Percentiles rank a stretch among this genome's conserved stretches.
Conservation (phyloP, 2,797 vertebrate species). For the Pempheris klunzingeri region DNA sequence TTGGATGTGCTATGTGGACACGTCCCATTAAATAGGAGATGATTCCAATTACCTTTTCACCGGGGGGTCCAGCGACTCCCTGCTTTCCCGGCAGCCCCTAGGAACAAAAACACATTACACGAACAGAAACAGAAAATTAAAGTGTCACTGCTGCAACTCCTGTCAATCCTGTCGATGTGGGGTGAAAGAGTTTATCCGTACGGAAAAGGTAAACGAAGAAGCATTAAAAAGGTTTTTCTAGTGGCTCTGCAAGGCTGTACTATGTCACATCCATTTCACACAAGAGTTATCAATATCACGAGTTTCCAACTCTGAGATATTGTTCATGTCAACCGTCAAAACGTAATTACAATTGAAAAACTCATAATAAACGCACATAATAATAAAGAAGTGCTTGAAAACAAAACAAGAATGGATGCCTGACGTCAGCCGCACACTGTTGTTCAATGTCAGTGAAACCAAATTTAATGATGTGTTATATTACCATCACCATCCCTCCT, state of each 20-base stretch:
- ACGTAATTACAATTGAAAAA: too few species aligned
- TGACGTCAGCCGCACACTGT: too few species aligned
- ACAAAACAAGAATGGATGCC: too few species aligned
- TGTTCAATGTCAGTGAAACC: too few species aligned
- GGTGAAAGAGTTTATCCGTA: not conserved
- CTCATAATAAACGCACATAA: too few species aligned
- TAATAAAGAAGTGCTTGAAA: not conserved
- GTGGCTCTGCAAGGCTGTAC: not conserved
- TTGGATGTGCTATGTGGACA: constrained; percentile 20
- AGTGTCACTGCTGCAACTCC: not conserved
- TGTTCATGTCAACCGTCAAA: too few species aligned
- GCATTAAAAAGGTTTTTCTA: not conserved
- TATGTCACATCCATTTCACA: not conserved
- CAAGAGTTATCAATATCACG: too few species aligned
- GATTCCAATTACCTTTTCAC: constrained; percentile 80
- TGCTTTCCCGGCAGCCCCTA: constrained; percentile 87
- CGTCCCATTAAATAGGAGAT: constrained; percentile 26
- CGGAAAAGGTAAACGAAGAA: not conserved
- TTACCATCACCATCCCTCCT: not conserved
- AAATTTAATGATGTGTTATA: too few species aligned
- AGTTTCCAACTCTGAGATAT: too few species aligned
- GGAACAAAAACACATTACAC: constrained; percentile 32
- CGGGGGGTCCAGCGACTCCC: constrained; percentile 78
- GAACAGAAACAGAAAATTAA: constrained; percentile 11
- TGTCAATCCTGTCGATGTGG: not conserved